A percentile compares a stretch with the other conserved stretches of the same genome.
Evolutionary conservation across 2,113 vertebrate genomes (phyloP).

Genomic region (Nycticebus coucang): DNA sequence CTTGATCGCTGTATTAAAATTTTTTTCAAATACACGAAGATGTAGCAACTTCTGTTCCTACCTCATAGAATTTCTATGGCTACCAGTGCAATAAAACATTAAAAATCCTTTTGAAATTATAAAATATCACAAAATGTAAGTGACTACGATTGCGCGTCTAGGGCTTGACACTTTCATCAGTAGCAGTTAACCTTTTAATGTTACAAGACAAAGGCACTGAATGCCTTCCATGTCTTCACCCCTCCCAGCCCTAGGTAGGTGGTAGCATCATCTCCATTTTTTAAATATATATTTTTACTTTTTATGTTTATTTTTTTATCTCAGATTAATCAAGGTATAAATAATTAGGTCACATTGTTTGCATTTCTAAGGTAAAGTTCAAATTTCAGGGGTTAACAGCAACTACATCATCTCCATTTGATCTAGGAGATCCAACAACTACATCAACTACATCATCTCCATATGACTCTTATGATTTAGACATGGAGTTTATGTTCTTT

Average conservation of each 20-base stretch:
- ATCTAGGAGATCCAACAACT: too few species aligned
- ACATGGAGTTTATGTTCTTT: too few species aligned
- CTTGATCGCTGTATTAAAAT: neutral
- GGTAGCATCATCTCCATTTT: too few species aligned
- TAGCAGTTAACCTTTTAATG: neutral
- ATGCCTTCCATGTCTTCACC: neutral
- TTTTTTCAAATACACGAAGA: neutral
- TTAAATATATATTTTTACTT: too few species aligned
- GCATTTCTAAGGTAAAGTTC: too few species aligned
- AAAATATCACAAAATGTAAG: neutral
- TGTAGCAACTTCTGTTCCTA: neutral
- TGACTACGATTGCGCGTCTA: neutral
- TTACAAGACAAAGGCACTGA: neutral
- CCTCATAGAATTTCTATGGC: neutral
- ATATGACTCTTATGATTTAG: too few species aligned
- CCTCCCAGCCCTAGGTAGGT: neutral
- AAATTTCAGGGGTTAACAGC: too few species aligned
- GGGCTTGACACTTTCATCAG: neutral
- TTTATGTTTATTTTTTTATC: too few species aligned
- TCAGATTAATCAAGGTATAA: too few species aligned
- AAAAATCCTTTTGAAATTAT: slow-evolving; percentile 29
- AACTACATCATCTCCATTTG: too few species aligned
- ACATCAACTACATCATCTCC: too few species aligned
- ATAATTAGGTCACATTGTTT: too few species aligned
- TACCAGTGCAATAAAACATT: neutral